These are phyloP conservation scores for Digitonthophagus gazella DNA, from an alignment of 2,888 invertebrate species.

Conservation along the genomic window DNA sequence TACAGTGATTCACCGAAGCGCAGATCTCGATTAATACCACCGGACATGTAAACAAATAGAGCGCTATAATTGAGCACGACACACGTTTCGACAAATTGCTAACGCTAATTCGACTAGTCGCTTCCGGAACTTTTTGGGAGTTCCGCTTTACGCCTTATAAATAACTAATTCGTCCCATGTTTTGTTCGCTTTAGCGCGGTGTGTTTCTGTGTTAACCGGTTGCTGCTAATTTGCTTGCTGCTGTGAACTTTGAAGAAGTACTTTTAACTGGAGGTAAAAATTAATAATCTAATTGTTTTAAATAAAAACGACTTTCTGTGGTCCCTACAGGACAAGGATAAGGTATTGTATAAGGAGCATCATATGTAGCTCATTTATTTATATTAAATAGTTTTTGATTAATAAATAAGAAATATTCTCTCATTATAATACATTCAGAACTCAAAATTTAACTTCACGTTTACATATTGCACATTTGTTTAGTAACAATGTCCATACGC, in stretches of 20 bases:
- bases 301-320: no score
- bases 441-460: no score
- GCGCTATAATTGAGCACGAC: not conserved
- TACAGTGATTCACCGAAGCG: not conserved
- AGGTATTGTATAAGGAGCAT: no score
- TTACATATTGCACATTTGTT: no score
- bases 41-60: conserved; percentile 8
- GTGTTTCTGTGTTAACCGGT: not conserved
- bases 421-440: no score
- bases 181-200: not conserved
- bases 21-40: conserved; percentile 3
- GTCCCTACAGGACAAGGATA: no score
- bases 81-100: conserved; percentile 12
- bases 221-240: not conserved
- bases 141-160: conserved; percentile 9
- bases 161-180: conserved; percentile 12
- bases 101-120: conserved; percentile 6
- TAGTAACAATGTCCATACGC: no score
- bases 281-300: no score
- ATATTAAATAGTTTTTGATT: no score
- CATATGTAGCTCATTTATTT: no score
- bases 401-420: no score
- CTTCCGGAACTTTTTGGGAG: conserved; percentile 7
- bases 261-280: no score
- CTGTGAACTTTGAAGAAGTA: not conserved